These are phyloP conservation scores for Ephialtes manifestator DNA, from an alignment of 2,888 invertebrate genomes.

Conservation along the genomic window DNA sequence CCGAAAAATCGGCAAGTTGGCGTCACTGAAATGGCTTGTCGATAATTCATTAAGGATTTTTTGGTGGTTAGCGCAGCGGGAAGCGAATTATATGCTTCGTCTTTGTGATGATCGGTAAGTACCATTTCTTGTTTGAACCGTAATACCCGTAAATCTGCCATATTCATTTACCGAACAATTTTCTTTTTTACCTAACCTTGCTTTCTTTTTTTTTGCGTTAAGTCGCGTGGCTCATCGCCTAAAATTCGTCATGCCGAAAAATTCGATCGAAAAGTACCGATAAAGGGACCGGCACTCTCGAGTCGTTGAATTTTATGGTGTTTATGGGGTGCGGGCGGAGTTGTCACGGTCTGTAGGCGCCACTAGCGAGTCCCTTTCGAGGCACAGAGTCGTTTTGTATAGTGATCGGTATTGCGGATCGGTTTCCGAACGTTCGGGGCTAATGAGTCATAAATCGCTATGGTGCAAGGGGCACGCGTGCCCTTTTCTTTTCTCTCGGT, in stretches of 20 bases:
- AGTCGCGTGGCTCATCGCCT: constrained; percentile 53
- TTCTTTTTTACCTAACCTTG: not conserved
- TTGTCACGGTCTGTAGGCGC: constrained; percentile 54
- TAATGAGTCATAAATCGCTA: constrained; percentile 79
- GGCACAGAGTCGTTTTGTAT: constrained; percentile 7
- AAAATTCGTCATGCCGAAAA: constrained; percentile 69
- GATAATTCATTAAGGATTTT: not conserved
- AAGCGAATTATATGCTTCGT: not conserved
- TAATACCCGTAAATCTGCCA: not conserved
- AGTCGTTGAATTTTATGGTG: constrained; percentile 68
- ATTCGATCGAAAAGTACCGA: constrained; percentile 17
- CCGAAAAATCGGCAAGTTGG: not conserved
- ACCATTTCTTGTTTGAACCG: not conserved
- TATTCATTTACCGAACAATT: not conserved
- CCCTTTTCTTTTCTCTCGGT: constrained; percentile 13
- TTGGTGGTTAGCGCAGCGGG: not conserved
- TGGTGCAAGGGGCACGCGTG: constrained; percentile 44
- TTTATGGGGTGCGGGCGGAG: constrained; percentile 58
- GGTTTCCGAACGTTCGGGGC: constrained; percentile 74
- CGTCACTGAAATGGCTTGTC: too few species aligned
- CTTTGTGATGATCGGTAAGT: not conserved
- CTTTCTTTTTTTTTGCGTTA: not conserved
- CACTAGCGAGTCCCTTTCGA: constrained; percentile 24
- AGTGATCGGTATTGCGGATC: constrained; percentile 64
- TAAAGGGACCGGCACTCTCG: constrained; percentile 39